These are phyloP conservation scores for Semaprochilodus insignis DNA, from an alignment of 2,797 vertebrate genomes.

Conservation along the genomic window DNA sequence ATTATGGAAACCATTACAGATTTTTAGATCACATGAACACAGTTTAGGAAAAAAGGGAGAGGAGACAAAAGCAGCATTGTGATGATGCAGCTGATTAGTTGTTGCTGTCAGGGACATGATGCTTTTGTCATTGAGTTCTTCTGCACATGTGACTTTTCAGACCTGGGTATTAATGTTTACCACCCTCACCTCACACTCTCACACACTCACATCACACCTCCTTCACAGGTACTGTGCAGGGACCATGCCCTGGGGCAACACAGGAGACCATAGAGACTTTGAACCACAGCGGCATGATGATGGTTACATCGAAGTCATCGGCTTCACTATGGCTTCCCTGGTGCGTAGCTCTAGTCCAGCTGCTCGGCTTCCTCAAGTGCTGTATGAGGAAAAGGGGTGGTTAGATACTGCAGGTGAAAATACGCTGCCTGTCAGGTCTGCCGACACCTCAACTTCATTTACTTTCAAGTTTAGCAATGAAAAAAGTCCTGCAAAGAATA, in stretches of 20 bases:
- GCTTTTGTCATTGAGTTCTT: not conserved
- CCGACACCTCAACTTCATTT: not conserved
- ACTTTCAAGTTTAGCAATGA: not conserved
- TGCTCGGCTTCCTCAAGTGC: not conserved
- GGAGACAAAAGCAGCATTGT: too few species aligned
- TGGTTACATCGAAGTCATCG: conserved; percentile 97
- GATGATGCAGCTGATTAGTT: too few species aligned
- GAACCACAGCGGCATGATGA: conserved; percentile 98
- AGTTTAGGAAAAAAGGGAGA: too few species aligned
- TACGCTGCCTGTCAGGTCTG: not conserved
- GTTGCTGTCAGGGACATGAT: too few species aligned
- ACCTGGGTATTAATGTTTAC: not conserved
- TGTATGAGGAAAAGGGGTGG: not conserved
- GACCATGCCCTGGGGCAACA: conserved; percentile 99
- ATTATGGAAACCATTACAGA: too few species aligned
- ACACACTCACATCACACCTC: not conserved
- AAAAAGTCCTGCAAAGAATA: not conserved
- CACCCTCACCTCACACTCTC: not conserved
- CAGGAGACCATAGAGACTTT: conserved; percentile 95
- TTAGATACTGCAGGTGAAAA: not conserved
- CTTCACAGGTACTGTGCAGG: conserved; percentile 93
- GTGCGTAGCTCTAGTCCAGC: conserved; percentile 73
- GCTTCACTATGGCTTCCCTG: conserved; percentile 98
- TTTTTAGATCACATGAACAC: too few species aligned
- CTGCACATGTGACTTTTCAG: not conserved